Conservation (phyloP, 2,797 vertebrate genomes). For the Sphaeramia orbicularis region DNA sequence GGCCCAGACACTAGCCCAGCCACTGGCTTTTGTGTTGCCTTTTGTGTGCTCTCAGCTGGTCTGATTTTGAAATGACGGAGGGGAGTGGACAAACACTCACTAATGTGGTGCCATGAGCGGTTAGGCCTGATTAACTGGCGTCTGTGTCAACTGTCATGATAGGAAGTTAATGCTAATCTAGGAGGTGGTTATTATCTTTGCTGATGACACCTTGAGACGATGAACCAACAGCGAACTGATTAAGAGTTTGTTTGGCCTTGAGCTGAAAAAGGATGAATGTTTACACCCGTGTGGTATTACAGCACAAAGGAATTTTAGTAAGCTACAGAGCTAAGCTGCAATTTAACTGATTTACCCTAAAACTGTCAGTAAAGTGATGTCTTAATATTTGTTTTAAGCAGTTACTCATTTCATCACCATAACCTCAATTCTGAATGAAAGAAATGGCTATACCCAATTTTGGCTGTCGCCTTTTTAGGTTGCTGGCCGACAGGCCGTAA, state of each 20-base stretch:
- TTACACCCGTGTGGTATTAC: too few species aligned
- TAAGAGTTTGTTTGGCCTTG: constrained; percentile 21
- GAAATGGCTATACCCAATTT: too few species aligned
- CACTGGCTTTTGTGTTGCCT: constrained; percentile 56
- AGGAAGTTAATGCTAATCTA: constrained; percentile 45
- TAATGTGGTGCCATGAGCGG: constrained; percentile 62
- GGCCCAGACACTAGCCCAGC: constrained; percentile 38
- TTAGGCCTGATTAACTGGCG: constrained; percentile 70
- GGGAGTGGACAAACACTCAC: constrained; percentile 34
- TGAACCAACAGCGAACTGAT: constrained; percentile 11
- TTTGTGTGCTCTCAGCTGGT: constrained; percentile 38
- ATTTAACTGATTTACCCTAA: too few species aligned
- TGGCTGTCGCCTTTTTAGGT: too few species aligned
- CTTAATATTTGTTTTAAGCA: too few species aligned
- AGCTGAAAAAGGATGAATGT: background rate
- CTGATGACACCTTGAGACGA: constrained; percentile 7
- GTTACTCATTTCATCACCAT: too few species aligned
- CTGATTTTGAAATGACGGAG: constrained; percentile 47
- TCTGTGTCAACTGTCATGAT: constrained; percentile 63
- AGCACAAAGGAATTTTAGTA: too few species aligned
- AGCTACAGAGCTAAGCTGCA: too few species aligned
- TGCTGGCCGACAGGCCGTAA: too few species aligned
- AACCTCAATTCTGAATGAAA: too few species aligned
- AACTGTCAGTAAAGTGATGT: too few species aligned
- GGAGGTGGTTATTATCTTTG: constrained; percentile 21